Conservation (phyloP, 37 sponge, comb jelly and placozoan species). For the Agelas oroides region DNA sequence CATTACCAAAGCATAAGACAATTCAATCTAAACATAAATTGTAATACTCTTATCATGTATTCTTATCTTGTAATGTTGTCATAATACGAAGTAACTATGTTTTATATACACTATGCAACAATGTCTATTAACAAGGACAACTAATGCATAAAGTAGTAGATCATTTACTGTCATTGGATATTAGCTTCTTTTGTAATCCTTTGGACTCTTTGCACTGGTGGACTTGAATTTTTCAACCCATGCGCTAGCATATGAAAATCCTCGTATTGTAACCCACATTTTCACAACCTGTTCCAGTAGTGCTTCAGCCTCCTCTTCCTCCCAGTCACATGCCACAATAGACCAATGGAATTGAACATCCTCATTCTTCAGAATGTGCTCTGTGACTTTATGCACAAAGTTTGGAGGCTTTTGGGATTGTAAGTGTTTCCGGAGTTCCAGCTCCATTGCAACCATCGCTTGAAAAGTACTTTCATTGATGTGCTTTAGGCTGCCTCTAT, state of each 20-base stretch:
- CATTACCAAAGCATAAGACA: neutral
- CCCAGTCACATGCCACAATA: slow-evolving; percentile 13
- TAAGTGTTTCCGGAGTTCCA: slow-evolving; percentile 4
- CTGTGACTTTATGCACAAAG: neutral
- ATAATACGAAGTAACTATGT: too few species aligned
- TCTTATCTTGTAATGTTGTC: too few species aligned
- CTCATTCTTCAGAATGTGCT: slow-evolving; percentile 14
- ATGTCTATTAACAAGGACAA: too few species aligned
- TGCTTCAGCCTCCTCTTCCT: slow-evolving; percentile 13
- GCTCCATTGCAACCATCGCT: slow-evolving; percentile 33
- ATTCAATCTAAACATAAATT: neutral
- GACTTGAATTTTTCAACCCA: slow-evolving; percentile 1
- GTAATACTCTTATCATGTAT: too few species aligned
- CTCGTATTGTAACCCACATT: slow-evolving; percentile 49
- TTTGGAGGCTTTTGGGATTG: neutral
- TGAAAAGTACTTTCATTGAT: slow-evolving; percentile 12
- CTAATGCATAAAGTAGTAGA: too few species aligned
- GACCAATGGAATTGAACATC: slow-evolving; percentile 49
- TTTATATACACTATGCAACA: too few species aligned
- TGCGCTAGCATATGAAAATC: slow-evolving; percentile 37
- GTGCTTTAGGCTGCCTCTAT: slow-evolving; percentile 32
- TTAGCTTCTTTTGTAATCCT: neutral
- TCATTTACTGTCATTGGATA: neutral
- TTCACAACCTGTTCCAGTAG: slow-evolving; percentile 24
- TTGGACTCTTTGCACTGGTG: neutral